phyloP scores from a whole-genome alignment of 2,113 vertebrate genomes.

The Scomber scombrus region DNA sequence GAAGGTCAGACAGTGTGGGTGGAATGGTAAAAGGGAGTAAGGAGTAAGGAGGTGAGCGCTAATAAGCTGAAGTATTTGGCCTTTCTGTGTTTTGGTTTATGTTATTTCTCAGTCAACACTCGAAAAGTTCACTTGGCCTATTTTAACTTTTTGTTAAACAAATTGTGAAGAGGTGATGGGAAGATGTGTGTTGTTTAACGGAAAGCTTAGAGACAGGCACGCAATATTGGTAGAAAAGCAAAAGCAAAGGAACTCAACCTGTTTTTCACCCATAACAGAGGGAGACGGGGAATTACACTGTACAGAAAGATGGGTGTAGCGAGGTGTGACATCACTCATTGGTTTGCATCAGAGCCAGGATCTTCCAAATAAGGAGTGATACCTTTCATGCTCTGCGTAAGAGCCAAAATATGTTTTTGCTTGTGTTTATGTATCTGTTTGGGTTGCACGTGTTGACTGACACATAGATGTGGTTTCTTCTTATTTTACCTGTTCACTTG shows the following conservation, averaged over 20 bases:
- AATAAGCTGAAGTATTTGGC: slow-evolving; percentile 11
- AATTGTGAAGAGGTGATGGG: background rate
- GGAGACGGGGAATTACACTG: too few relatives aligned
- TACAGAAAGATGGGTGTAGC: too few relatives aligned
- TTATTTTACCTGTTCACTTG: too few relatives aligned
- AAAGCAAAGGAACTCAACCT: background rate
- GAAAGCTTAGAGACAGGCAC: slow-evolving; percentile 5
- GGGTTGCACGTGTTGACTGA: too few relatives aligned
- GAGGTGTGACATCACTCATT: too few relatives aligned
- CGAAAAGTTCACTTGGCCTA: background rate
- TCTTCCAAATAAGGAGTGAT: too few relatives aligned
- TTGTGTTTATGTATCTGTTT: too few relatives aligned
- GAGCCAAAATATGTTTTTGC: too few relatives aligned
- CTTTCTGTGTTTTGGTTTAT: slow-evolving; percentile 5
- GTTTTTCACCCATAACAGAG: background rate
- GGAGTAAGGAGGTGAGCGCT: background rate
- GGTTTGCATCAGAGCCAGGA: too few relatives aligned
- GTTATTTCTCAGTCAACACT: slow-evolving; percentile 24
- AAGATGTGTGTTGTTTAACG: background rate
- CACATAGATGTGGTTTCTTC: too few relatives aligned
- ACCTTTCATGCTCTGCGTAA: too few relatives aligned
- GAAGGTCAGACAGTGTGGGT: background rate
- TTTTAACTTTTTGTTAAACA: slow-evolving; percentile 13
- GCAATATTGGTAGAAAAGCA: slow-evolving; percentile 3
- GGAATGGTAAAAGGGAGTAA: background rate